Evolutionary conservation across 1,140 invertebrate genomes (phyloP).

Genomic region (Ericerus pela): DNA sequence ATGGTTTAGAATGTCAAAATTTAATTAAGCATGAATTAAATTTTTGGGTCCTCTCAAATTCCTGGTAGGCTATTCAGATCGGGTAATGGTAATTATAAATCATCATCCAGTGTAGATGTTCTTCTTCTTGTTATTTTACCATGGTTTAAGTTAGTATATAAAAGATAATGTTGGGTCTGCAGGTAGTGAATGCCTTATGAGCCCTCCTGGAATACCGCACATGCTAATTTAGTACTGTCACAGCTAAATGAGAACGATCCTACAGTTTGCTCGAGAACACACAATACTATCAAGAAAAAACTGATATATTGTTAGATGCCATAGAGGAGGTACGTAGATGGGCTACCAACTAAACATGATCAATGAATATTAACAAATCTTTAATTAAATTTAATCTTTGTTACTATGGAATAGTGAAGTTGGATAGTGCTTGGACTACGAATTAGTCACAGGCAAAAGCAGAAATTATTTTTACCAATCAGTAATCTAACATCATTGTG

Average conservation of each 20-base stretch:
- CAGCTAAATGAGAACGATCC: slow-evolving; percentile 34
- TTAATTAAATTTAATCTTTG: slow-evolving; percentile 37
- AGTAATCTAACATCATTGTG: slow-evolving; percentile 59
- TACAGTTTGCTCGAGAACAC: slow-evolving; percentile 36
- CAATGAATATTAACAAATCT: slow-evolving; percentile 45
- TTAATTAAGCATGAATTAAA: too few species aligned
- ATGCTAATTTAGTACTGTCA: slow-evolving; percentile 42
- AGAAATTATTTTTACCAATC: slow-evolving; percentile 50
- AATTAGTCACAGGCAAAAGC: slow-evolving; percentile 9
- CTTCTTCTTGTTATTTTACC: too few species aligned
- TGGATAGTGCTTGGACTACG: slow-evolving; percentile 38
- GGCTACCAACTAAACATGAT: slow-evolving; percentile 43
- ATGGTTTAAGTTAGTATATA: too few species aligned
- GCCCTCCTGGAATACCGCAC: too few species aligned
- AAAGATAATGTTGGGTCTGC: too few species aligned
- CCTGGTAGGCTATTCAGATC: too few species aligned
- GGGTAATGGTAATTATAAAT: too few species aligned
- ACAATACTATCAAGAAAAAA: slow-evolving; percentile 32
- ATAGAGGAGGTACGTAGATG: slow-evolving; percentile 22
- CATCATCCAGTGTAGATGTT: too few species aligned
- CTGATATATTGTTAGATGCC: slow-evolving; percentile 33
- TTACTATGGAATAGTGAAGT: slow-evolving; percentile 53
- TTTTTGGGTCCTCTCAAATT: too few species aligned
- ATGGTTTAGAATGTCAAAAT: too few species aligned
- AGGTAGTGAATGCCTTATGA: too few species aligned